A percentile compares a stretch with the other conserved stretches of the same genome.
Evolutionary conservation across 2,888 invertebrate species (phyloP).

Genomic region (Galeopsomyia nigrocyanea): DNA sequence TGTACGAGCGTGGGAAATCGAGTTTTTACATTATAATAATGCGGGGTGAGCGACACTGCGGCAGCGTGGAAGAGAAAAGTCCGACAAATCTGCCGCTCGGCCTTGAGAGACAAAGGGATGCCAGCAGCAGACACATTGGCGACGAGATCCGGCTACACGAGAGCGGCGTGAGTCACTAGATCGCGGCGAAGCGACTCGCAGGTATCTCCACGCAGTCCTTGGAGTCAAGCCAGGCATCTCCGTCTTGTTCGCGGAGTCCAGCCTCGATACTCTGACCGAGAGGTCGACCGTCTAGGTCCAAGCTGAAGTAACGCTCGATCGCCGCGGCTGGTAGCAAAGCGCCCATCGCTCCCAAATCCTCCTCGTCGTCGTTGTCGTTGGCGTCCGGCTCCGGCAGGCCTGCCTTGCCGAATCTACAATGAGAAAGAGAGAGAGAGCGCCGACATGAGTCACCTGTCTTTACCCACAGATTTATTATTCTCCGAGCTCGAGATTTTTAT

Average conservation of each 20-base stretch:
- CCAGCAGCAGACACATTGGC: background rate
- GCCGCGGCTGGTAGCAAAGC: constrained; percentile 69
- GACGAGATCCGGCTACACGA: background rate
- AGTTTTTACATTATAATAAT: no score
- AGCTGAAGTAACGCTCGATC: constrained; percentile 74
- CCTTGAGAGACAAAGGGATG: no score
- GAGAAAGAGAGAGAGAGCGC: no score
- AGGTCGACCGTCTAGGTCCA: constrained; percentile 75
- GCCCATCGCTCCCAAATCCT: constrained; percentile 75
- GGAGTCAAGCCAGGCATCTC: constrained; percentile 72
- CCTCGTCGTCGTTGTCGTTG: constrained; percentile 53
- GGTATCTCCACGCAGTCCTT: constrained; percentile 78
- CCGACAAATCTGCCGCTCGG: no score
- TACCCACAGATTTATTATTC: no score
- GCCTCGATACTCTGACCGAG: constrained; percentile 72
- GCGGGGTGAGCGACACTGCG: no score
- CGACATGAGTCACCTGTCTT: no score
- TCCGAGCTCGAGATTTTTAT: no score
- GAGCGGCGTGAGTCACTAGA: background rate
- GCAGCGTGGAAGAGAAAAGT: no score
- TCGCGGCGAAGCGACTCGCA: constrained; percentile 22
- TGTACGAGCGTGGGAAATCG: no score
- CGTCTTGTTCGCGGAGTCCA: constrained; percentile 70
- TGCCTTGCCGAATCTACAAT: constrained; percentile 54
- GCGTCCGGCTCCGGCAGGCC: constrained; percentile 59